Base-by-base conservation (phyloP, 2,888 invertebrate genomes). In the Eustalomyia histrio region DNA sequence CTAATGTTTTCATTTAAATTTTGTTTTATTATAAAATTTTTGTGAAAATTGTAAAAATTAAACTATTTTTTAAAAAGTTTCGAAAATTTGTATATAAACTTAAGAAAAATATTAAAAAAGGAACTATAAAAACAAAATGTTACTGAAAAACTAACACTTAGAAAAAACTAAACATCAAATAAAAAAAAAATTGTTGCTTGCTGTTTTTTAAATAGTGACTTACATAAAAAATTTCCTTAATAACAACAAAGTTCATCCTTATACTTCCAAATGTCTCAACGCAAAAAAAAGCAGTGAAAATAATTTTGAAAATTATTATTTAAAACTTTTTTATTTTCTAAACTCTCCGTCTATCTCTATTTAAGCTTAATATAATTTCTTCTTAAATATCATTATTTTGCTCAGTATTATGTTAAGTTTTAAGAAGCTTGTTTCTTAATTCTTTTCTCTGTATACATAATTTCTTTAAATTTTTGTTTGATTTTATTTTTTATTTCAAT, bases 391-490 rank as follows among this genome's bases (percentile, higher is more conserved):
- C 74, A 80, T 71, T 85, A 87, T 88, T 89, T 87, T 89, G 90
- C 89, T 89, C 89, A 89, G 89, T 89, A 89, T 89, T 89, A 89
- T 88, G 85, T 88, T 89, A 89, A 89, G 84, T 87, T 86, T 87
- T 89, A 89, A 89, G 89, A 85, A 86, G 86, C 85, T 86, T 87
- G 85, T 84, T 85, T 81, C 69, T 83, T 79, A 68, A 63, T 58
- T 55, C 64, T 72, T 50, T 17, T 17, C 39, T 58, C 63, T 63
- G 17, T 18, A 50, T 12, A 39, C 58, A 39, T 58, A 17, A 78
- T 68, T 63, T 43, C 58, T 79, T 69, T 58, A 43, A 12, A 24
- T 67, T 63, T 69, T 52, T 58, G 21, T 74, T 80, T 65, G 52
- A 55, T 53, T 53, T 47, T 58, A 24, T 63, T 60, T 55, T 79